A percentile compares a stretch with the other conserved stretches of the same genome.
Evolutionary conservation across 2,113 vertebrate species (phyloP).

Genomic region (Hystrix cristata): DNA sequence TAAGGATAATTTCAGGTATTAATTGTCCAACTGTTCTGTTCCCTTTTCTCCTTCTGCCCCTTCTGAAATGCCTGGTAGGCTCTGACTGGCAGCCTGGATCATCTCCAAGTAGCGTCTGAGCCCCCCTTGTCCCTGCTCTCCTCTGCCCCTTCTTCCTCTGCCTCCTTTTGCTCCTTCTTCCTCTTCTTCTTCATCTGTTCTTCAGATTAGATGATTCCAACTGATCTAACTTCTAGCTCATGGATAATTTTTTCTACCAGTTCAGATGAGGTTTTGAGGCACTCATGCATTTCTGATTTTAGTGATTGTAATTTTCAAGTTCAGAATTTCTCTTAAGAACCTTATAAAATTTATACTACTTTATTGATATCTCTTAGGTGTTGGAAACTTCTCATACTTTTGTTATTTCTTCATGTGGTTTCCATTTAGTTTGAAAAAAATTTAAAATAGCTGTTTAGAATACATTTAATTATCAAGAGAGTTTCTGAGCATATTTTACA

Average conservation of each 20-base stretch:
- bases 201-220: not conserved
- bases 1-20: not conserved
- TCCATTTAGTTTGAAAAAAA: not conserved
- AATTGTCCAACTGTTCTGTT: not conserved
- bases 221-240: not conserved
- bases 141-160: not conserved
- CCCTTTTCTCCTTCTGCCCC: too few species aligned
- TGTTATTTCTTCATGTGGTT: not conserved
- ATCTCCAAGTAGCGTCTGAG: too few species aligned
- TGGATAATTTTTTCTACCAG: not conserved
- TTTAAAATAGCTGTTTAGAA: not conserved
- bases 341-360: not conserved
- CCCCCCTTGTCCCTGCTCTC: not conserved
- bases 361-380: not conserved
- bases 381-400: not conserved
- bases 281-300: not conserved
- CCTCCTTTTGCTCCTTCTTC: not conserved
- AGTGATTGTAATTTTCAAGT: not conserved
- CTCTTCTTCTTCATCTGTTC: too few species aligned
- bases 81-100: not conserved
- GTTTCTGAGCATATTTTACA: not conserved
- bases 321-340: not conserved
- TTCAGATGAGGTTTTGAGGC: not conserved
- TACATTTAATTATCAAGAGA: not conserved
- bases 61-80: not conserved